These are phyloP conservation scores for Acanthosepion pharaonis DNA, from an alignment of 2,888 invertebrate species.

Conservation along the genomic window DNA sequence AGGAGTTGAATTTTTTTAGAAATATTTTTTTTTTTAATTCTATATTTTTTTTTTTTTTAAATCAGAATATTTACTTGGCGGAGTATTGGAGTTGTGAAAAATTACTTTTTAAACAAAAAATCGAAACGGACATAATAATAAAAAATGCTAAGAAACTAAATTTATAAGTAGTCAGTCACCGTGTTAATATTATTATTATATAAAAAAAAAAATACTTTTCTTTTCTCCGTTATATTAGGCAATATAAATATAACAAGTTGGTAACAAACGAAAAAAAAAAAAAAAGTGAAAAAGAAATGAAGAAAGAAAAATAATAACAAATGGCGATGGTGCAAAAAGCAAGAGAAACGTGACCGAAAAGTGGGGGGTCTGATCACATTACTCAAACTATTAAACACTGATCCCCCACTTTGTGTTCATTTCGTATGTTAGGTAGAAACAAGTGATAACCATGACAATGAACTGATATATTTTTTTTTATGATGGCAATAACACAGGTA, in stretches of 20 bases:
- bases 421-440: not conserved
- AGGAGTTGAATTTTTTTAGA: no score
- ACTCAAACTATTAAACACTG: not conserved
- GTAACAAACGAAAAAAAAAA: no score
- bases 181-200: no score
- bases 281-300: no score
- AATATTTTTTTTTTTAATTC: no score
- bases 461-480: not conserved
- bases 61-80: no score
- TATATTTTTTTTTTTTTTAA: no score
- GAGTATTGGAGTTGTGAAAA: not conserved
- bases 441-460: not conserved
- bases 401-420: not conserved
- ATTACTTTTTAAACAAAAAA: not conserved
- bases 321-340: not conserved
- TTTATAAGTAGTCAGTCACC: no score
- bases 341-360: not conserved
- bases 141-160: no score
- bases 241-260: no score
- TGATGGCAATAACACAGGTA: constrained; percentile 1
- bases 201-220: no score
- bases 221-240: no score
- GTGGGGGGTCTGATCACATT: not conserved
- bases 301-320: not conserved
- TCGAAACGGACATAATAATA: not conserved